Percentiles rank a stretch among this genome's conserved stretches.
phyloP scores from a whole-genome alignment of 2,797 vertebrate genomes.

The Trachurus trachurus region DNA sequence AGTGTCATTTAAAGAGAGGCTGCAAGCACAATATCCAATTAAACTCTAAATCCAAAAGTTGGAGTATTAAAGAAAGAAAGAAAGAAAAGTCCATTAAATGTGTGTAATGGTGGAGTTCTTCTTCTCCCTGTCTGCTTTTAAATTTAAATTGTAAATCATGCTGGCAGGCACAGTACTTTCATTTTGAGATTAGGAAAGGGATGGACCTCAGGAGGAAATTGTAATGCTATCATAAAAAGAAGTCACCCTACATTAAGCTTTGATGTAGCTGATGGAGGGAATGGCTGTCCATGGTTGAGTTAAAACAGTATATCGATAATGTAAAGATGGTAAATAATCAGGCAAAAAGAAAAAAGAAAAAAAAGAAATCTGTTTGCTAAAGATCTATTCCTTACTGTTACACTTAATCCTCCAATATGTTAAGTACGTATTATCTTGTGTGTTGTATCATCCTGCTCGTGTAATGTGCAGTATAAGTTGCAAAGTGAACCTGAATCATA shows the following conservation, averaged over 20 bases:
- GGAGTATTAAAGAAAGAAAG: background rate
- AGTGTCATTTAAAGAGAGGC: background rate
- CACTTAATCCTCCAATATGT: background rate
- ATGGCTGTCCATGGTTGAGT: background rate
- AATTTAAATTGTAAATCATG: conserved; percentile 20
- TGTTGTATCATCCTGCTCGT: background rate
- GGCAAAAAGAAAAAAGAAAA: background rate
- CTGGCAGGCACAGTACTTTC: background rate
- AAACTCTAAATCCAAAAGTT: conserved; percentile 6
- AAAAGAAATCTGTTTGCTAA: background rate
- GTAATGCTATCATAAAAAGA: background rate
- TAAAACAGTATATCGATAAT: background rate
- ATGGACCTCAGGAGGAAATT: conserved; percentile 7
- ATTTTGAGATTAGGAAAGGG: conserved; percentile 12
- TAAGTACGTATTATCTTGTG: background rate
- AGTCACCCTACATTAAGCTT: background rate
- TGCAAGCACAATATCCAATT: background rate
- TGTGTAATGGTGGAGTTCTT: background rate
- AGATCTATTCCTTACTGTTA: background rate
- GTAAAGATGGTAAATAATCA: background rate
- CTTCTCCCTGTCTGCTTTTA: background rate
- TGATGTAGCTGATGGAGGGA: conserved; percentile 16
- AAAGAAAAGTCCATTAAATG: background rate
- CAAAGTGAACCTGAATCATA: no score
- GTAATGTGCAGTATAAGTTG: no score